phyloP scores from a whole-genome alignment of 2,888 invertebrate species.

The Drosophila multiciliata region DNA sequence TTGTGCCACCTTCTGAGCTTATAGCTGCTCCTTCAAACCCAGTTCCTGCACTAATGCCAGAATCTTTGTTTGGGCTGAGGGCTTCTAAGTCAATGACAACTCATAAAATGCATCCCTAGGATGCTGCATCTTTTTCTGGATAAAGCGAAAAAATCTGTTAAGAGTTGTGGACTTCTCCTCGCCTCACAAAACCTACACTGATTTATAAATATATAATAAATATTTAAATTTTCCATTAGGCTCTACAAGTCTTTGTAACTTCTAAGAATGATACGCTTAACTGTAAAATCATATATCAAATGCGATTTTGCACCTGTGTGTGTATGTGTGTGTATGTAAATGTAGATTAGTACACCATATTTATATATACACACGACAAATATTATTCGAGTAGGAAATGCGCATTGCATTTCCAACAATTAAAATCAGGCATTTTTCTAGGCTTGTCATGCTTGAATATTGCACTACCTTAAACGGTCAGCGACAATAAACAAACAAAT shows the following conservation, averaged over 20 bases:
- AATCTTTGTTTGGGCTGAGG: not conserved
- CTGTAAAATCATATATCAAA: not conserved
- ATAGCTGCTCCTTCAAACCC: not conserved
- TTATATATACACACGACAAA: not conserved
- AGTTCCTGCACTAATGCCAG: not conserved
- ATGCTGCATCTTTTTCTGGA: no score
- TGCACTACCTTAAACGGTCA: conserved; percentile 50
- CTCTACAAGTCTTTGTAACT: no score
- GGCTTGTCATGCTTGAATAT: conserved; percentile 68
- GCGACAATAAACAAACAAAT: conserved; percentile 43
- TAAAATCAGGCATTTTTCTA: conserved; percentile 51
- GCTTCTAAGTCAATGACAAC: no score
- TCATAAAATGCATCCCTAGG: no score
- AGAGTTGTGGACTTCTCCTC: not conserved
- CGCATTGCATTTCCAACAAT: conserved; percentile 11
- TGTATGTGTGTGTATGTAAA: not conserved
- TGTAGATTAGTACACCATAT: not conserved
- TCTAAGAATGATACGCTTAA: no score
- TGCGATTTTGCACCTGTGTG: not conserved
- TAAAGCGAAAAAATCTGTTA: not conserved
- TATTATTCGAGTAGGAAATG: conserved; percentile 55
- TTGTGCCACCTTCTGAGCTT: not conserved
- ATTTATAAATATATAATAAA: not conserved
- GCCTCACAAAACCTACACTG: not conserved
- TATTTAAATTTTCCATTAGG: no score